Base-by-base conservation (phyloP, 2,113 vertebrate species). In the Catharus bicknelli region DNA sequence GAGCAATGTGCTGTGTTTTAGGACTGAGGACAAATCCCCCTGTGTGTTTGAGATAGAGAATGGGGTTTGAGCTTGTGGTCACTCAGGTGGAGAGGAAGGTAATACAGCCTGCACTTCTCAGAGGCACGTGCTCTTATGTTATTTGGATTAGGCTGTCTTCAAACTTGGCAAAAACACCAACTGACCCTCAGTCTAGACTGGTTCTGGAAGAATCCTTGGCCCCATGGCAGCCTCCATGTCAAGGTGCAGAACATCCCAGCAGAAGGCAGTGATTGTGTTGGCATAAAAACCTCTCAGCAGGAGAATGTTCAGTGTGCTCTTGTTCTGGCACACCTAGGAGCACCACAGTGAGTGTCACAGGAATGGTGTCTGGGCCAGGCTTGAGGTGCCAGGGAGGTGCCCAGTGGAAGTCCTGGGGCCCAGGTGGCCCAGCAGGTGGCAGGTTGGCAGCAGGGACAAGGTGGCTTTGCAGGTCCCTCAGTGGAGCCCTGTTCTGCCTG, bases 361-460 rank as follows among this genome's bases (percentile, higher is more conserved):
- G 12, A 45, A 25, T 11, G 0, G 3, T 12, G 59, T 17, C 21
- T 38, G 69, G 2, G 4, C 27, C 50, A 11, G 57, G 38, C n/a
- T 0, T 5, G 4, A 11, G 55, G 23, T 45, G 22, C 5, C 23
- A 3, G 1, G 2, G 4, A 11, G 55, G 23, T 45, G 22, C 5
- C 23, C 3, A 1, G 2, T 20, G 23, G 5, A 8, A 29, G 77
- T 29, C 38, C 55, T 47, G 23, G 7, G 54, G 27, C 34, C n/a
- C 6, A 17, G 27, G 26, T 3, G 83, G 62, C 74, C 87, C 90
- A 80, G 91, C 82, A 89, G 91, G 90, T 96, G 93, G 50, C 91
- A 93, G 91, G 80, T 83, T 77, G 83, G 69, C 93, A 76, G 87
- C 82, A 61, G 75, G 7, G 40, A 59, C 26, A 10, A 6, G 34